Evolutionary conservation across 2,797 vertebrate genomes (phyloP).

Genomic region (Sebastolobus alascanus): DNA sequence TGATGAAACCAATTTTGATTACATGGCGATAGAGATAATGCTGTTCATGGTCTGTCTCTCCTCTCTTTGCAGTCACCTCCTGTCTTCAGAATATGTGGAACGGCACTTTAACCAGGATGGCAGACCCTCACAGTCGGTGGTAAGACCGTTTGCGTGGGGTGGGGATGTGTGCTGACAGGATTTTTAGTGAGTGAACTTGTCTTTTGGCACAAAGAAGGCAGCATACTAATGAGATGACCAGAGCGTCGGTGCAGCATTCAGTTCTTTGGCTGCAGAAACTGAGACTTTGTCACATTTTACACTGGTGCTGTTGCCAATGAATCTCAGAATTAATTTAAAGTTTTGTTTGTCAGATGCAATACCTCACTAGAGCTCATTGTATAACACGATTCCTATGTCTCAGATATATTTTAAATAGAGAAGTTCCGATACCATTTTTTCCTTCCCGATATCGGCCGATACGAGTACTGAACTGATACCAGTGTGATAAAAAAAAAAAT

Average conservation of each 20-base stretch:
- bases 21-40: not conserved
- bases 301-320: not conserved
- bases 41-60: conserved; percentile 25
- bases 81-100: conserved; percentile 91
- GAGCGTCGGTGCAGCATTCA: not conserved
- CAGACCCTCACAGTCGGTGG: conserved; percentile 75
- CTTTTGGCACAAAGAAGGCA: conserved; percentile 19
- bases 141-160: conserved; percentile 60
- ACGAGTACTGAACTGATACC: too few relatives aligned
- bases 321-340: conserved; percentile 1
- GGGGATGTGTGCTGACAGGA: conserved; percentile 11
- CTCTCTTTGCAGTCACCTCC: conserved; percentile 87
- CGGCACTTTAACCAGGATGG: conserved; percentile 83
- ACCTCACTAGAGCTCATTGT: conserved; percentile 13
- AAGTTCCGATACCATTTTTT: too few relatives aligned
- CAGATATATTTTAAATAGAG: not conserved
- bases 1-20: conserved; percentile 14
- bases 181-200: conserved; percentile 32
- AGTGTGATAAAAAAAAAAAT: too few relatives aligned
- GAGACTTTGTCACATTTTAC: conserved; percentile 29
- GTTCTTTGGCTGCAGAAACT: conserved; percentile 14
- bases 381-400: not conserved
- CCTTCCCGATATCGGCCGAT: too few relatives aligned
- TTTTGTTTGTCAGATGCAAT: conserved; percentile 23
- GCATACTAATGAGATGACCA: conserved; percentile 45